Percentiles rank a stretch among this genome's conserved stretches.
Conservation (phyloP, 2,888 invertebrate genomes). For the Aethes cnicana region DNA sequence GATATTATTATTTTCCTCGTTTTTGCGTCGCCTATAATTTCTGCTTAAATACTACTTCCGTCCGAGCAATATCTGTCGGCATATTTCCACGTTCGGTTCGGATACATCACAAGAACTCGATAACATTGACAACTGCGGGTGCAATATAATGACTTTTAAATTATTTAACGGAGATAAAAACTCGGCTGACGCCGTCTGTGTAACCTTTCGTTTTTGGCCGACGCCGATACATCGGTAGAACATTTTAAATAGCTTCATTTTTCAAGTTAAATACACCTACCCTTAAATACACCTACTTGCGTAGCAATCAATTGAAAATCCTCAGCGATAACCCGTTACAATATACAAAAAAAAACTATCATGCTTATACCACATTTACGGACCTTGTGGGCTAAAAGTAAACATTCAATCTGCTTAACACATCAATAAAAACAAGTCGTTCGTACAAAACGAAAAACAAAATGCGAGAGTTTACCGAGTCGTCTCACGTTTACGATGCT, state of each 20-base stretch:
- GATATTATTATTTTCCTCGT: slow-evolving; percentile 63
- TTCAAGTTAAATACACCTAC: too few relatives aligned
- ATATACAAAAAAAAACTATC: neutral
- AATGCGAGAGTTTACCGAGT: slow-evolving; percentile 5
- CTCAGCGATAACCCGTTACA: slow-evolving; percentile 1
- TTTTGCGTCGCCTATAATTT: slow-evolving; percentile 73
- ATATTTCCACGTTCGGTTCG: slow-evolving; percentile 75
- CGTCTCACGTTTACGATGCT: slow-evolving; percentile 1
- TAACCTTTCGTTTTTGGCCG: slow-evolving; percentile 71
- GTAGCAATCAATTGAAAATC: too few relatives aligned
- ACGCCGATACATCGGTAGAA: slow-evolving; percentile 55
- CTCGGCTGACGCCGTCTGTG: slow-evolving; percentile 58
- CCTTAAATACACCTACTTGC: too few relatives aligned
- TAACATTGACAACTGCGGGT: slow-evolving; percentile 77
- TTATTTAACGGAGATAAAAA: slow-evolving; percentile 78
- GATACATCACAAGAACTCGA: slow-evolving; percentile 80
- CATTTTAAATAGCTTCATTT: too few relatives aligned
- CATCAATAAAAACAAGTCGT: slow-evolving; percentile 8
- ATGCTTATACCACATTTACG: neutral
- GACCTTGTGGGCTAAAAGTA: slow-evolving; percentile 5
- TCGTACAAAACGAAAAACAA: slow-evolving; percentile 7
- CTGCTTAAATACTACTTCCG: slow-evolving; percentile 78
- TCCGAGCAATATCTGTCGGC: slow-evolving; percentile 79
- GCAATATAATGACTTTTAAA: slow-evolving; percentile 80
- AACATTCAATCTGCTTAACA: slow-evolving; percentile 15